These are phyloP conservation scores for Macrotis lagotis DNA, from an alignment of 2,113 vertebrate species.

Conservation along the genomic window DNA sequence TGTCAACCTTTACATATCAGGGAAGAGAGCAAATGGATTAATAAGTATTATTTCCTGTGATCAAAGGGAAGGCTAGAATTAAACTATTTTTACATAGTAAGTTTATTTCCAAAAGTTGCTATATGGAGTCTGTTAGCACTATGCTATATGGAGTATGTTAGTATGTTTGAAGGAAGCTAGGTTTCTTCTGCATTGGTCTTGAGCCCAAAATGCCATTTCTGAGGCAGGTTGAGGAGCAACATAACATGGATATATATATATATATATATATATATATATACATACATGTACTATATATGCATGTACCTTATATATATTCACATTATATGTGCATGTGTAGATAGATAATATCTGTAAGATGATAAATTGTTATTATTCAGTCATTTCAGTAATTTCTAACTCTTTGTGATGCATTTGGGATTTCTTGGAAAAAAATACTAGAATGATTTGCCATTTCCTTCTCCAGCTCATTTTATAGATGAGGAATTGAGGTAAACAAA, in stretches of 20 bases:
- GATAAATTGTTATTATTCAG: neutral
- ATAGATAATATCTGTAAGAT: neutral
- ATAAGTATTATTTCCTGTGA: neutral
- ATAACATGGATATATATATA: too few species aligned
- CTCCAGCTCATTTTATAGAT: neutral
- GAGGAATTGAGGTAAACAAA: neutral
- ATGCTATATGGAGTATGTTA: neutral
- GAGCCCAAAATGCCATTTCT: neutral
- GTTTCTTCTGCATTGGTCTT: neutral
- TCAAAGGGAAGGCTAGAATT: neutral
- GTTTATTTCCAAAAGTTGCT: neutral
- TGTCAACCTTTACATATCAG: neutral
- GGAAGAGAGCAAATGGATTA: neutral
- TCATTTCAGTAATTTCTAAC: neutral
- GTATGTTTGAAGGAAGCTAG: neutral
- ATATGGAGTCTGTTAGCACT: too few species aligned
- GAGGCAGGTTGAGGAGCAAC: neutral
- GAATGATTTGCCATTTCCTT: neutral
- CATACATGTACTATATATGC: neutral
- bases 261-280: neutral
- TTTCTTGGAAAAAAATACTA: neutral
- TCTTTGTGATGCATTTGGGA: neutral
- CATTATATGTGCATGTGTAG: neutral
- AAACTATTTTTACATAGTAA: neutral
- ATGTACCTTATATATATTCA: neutral